Base-by-base conservation (phyloP, 2,113 vertebrate genomes). In the Bufo bufo region DNA sequence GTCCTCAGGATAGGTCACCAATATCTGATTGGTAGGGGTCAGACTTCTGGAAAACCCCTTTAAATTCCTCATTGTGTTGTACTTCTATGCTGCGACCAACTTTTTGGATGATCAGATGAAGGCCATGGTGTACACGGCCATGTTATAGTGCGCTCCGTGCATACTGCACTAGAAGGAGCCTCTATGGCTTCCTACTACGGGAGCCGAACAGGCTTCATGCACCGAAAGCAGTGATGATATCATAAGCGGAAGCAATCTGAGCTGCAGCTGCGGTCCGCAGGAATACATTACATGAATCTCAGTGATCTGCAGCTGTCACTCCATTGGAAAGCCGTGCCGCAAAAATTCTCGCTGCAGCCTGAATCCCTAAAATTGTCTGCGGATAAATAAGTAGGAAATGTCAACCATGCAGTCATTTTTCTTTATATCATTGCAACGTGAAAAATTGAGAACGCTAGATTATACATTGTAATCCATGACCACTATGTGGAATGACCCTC, bases 191-290 rank as follows among this genome's bases (percentile, higher is more conserved):
- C 4, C 10, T 23, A 69, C n/a, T 33, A 11, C n/a, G 7, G 23
- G 11, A 58, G 3, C 23, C n/a, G 16, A 4, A 33, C 66, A 33
- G 23, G 45, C 14, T 19, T 14, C 19, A 8, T 49, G 45, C 43
- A 49, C 16, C 66, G 2, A 47, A 74, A 45, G 16, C 43, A 47
- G 47, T 16, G 45, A 74, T 74, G 45, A 47, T 47, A 74, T 45
- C 45, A 47, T 74, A 74, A 74, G 71, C 14, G 71, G 71, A 74
- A 74, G 71, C 71, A 74, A 74, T 74, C 49, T 49, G 43, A 19
- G 71, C 71, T 74, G 6, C 71, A 74, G 71, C 71, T 74, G 71
- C 43, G 17, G 7, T 49, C 71, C 71, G 8, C 49, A 47, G 71
- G 71, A 47, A 74, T 47, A 74, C 16, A 47, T 33, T 71, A 23